phyloP scores from a whole-genome alignment of 2,797 vertebrate genomes.

The Platalea minor region DNA sequence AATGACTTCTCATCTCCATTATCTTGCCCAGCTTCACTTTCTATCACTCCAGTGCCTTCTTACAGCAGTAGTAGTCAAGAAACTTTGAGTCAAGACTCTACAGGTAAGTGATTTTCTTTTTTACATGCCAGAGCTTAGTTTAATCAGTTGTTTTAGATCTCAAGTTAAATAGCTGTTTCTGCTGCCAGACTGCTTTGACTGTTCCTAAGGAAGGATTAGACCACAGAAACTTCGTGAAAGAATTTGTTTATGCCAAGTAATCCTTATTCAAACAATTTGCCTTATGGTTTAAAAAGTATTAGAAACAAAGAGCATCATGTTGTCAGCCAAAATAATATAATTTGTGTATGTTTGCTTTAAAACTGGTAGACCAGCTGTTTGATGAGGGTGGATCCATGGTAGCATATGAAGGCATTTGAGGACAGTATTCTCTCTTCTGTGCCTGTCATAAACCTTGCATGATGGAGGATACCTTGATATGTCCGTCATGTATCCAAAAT shows the following conservation, averaged over 20 bases:
- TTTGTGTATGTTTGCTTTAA: background rate
- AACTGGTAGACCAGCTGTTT: background rate
- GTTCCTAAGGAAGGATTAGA: background rate
- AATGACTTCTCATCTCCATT: slow-evolving; percentile 78
- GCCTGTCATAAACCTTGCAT: background rate
- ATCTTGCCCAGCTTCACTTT: slow-evolving; percentile 89
- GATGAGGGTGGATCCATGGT: background rate
- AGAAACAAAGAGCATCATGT: background rate
- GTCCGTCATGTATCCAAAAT: background rate
- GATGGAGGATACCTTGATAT: background rate
- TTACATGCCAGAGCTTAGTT: background rate
- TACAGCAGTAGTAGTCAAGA: slow-evolving; percentile 85
- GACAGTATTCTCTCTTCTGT: background rate
- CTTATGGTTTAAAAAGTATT: background rate
- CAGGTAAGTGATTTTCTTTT: slow-evolving; percentile 70
- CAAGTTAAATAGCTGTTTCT: background rate
- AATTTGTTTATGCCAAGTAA: background rate
- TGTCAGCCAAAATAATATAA: background rate
- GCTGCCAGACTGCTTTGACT: background rate
- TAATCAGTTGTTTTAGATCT: background rate
- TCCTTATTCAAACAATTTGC: background rate
- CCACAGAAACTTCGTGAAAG: background rate
- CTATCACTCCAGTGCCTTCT: slow-evolving; percentile 85
- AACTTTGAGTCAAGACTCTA: slow-evolving; percentile 83
- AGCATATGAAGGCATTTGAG: background rate